Evolutionary conservation across 2,888 invertebrate species (phyloP).

Genomic region (Drosophila vallismaia): DNA sequence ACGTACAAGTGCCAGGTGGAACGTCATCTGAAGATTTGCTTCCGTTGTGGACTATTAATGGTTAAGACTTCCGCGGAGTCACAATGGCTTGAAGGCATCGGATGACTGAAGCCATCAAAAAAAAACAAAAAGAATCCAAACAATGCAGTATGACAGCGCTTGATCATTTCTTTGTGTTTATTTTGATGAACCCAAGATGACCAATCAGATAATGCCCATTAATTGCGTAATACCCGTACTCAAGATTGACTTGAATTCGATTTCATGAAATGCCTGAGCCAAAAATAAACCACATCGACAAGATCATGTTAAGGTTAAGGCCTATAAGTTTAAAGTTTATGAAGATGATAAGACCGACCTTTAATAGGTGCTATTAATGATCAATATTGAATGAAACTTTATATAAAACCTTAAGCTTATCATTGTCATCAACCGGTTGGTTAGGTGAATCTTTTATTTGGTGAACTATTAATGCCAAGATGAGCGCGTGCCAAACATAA

Average conservation of each 20-base stretch:
- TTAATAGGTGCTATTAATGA: too few species aligned
- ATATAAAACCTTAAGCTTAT: background rate
- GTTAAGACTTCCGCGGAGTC: conserved; percentile 22
- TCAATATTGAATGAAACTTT: too few species aligned
- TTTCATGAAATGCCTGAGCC: conserved; percentile 1
- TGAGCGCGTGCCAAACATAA: conserved; percentile 36
- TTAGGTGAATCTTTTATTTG: conserved; percentile 16
- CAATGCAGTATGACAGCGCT: conserved; percentile 9
- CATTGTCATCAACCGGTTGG: conserved; percentile 54
- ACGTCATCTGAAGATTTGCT: conserved; percentile 14
- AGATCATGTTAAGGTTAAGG: conserved; percentile 3
- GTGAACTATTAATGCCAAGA: conserved; percentile 18
- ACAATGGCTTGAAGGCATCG: conserved; percentile 8
- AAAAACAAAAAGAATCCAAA: conserved; percentile 1
- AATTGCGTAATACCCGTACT: conserved; percentile 36
- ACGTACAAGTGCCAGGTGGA: conserved; percentile 8
- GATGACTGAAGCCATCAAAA: background rate
- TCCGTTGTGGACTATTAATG: conserved; percentile 17
- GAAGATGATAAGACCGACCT: too few species aligned
- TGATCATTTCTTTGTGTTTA: background rate
- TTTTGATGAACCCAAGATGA: conserved; percentile 4
- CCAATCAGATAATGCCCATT: conserved; percentile 9
- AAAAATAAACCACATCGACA: conserved; percentile 36
- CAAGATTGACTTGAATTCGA: conserved; percentile 38
- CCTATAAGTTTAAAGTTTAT: background rate